phyloP scores from a whole-genome alignment of 2,113 vertebrate genomes.

The Catharus bicknelli region DNA sequence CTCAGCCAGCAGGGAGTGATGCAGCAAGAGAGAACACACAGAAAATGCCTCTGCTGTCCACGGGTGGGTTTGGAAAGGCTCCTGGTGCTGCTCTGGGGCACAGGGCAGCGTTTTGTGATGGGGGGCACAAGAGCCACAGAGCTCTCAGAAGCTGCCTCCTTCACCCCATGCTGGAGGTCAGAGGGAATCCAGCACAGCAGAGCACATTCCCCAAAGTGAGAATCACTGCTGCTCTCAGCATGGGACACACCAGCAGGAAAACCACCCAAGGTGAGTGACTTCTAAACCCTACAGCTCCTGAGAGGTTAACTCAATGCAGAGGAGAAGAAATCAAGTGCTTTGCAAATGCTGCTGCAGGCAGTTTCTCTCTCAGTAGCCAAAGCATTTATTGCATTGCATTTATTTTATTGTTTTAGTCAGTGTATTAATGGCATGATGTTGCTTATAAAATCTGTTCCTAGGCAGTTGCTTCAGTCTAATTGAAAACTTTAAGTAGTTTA shows the following conservation, averaged over 20 bases:
- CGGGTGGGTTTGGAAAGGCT: background rate
- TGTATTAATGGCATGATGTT: background rate
- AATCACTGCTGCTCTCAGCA: conserved; percentile 79
- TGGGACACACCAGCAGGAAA: conserved; percentile 78
- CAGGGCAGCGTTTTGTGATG: background rate
- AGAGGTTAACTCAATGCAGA: conserved; percentile 61
- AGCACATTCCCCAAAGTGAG: conserved; percentile 84
- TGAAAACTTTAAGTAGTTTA: conserved; percentile 15
- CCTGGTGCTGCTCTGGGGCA: background rate
- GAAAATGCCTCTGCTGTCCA: background rate
- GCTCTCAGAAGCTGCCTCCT: conserved; percentile 16
- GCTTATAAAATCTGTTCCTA: conserved; percentile 11
- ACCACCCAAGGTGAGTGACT: background rate
- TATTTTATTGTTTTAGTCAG: background rate
- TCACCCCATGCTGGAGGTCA: conserved; percentile 78
- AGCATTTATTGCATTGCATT: background rate
- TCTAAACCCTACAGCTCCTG: conserved; percentile 50
- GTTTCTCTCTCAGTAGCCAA: background rate
- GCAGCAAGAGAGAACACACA: background rate
- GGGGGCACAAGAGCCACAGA: background rate
- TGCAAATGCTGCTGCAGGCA: background rate
- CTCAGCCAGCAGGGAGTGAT: background rate
- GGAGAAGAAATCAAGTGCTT: background rate
- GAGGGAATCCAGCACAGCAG: conserved; percentile 78
- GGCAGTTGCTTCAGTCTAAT: background rate